A percentile compares a stretch with the other conserved stretches of the same genome.
Evolutionary conservation across 1,140 invertebrate genomes (phyloP).

Genomic region (Atopsyche davidsoni): DNA sequence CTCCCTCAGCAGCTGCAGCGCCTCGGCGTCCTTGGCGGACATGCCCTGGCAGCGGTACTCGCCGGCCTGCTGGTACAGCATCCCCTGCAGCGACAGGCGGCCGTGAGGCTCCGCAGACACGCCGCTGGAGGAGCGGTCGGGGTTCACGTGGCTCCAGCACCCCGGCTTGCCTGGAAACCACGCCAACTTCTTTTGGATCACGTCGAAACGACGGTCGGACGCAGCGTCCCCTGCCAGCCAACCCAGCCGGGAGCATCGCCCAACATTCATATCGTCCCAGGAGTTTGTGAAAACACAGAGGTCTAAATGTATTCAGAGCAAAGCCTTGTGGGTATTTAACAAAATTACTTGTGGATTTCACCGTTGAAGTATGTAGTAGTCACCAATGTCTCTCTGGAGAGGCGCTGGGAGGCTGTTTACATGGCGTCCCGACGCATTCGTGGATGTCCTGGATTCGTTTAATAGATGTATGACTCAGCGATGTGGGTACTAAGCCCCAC

Average conservation of each 20-base stretch:
- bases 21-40: neutral
- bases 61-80: slow-evolving; percentile 2
- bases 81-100: neutral
- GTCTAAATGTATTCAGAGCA: neutral
- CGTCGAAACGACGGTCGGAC: neutral
- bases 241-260: neutral
- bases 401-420: too few relatives aligned
- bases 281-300: neutral
- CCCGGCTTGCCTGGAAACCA: slow-evolving; percentile 14
- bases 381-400: too few relatives aligned
- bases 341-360: too few relatives aligned
- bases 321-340: slow-evolving; percentile 1
- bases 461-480: too few relatives aligned
- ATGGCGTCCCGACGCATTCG: too few relatives aligned
- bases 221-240: neutral
- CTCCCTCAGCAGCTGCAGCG: neutral
- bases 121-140: slow-evolving; percentile 5
- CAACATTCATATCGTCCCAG: neutral
- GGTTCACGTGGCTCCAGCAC: slow-evolving; percentile 16
- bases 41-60: slow-evolving; percentile 12
- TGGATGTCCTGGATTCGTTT: too few relatives aligned
- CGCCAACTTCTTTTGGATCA: neutral
- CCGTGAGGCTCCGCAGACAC: neutral
- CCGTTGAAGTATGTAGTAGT: too few relatives aligned
- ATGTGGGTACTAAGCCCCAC: too few relatives aligned